A percentile compares a stretch with the other conserved stretches of the same genome.
phyloP scores from a whole-genome alignment of 1,140 invertebrate species.

The Aphelenchoides avenae region DNA sequence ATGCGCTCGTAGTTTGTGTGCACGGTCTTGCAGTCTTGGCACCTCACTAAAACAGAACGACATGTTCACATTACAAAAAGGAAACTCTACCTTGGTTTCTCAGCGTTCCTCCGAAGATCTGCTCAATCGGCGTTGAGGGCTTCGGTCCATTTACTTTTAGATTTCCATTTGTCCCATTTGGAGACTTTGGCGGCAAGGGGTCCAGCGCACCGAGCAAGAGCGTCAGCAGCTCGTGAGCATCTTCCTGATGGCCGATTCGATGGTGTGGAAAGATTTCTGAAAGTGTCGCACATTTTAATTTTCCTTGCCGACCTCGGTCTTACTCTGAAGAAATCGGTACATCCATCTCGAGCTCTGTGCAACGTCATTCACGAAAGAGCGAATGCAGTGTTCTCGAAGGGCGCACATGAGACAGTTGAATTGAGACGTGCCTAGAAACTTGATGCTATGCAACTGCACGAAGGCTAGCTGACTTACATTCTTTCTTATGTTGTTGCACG shows the following conservation, averaged over 20 bases:
- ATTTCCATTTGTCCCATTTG: constrained; percentile 10
- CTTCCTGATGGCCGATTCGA: constrained; percentile 28
- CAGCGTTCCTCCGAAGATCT: constrained; percentile 38
- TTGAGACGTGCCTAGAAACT: background rate
- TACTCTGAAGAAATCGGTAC: constrained; percentile 13
- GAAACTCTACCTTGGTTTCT: constrained; percentile 27
- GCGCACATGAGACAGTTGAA: constrained; percentile 17
- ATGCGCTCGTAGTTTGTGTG: constrained; percentile 37
- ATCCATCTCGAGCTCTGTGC: constrained; percentile 14
- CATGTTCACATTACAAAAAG: background rate
- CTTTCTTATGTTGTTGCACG: constrained; percentile 20
- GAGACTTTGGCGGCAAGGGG: constrained; percentile 19
- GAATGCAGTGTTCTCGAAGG: constrained; percentile 4
- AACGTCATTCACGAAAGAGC: background rate
- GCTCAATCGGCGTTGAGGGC: constrained; percentile 38
- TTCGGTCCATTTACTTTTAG: constrained; percentile 1
- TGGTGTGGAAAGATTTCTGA: constrained; percentile 37
- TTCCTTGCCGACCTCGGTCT: background rate
- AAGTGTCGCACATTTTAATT: constrained; percentile 1
- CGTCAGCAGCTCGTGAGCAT: constrained; percentile 43
- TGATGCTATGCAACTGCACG: background rate
- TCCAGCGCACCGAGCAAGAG: constrained; percentile 38
- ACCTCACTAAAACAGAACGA: constrained; percentile 18
- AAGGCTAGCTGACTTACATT: constrained; percentile 12
- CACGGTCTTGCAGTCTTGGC: constrained; percentile 16